Base-by-base conservation (phyloP, 2,797 vertebrate species). In the Lepilemur septentrionalis region DNA sequence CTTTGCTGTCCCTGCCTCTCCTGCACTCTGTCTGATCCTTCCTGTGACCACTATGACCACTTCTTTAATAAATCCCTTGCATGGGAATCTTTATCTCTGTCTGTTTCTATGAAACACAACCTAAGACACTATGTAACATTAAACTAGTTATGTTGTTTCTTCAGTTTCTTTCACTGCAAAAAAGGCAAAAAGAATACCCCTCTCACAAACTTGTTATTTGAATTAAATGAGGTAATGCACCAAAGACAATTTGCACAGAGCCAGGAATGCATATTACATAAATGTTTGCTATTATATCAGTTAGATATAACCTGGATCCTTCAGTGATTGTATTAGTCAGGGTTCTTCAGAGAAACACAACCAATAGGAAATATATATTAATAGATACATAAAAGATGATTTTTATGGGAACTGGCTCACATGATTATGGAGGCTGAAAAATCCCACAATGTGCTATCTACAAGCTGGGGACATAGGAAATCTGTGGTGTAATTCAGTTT, bases 361-460 rank as follows among this genome's bases (percentile, higher is more conserved):
- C 8, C 15, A 41, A 7, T 55, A 30, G 32, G 63, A 35, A 28
- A 70, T 41, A 59, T 28, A 12, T 28, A 41, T 14, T 57, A 57
- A 10, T 22, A 41, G 18, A 8, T 18, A 70, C 0, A 43, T 61
- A 32, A 22, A 10, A 78, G 17, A 5, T 22, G n/a, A 57, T 38
- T 69, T 38, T 17, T 78, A 32, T 17, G 17, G 50, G 17, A 76
- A 79, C 11, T 18, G 32, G 17, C 57, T 59, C 41, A 13, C 11
- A 14, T 30, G 7, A 10, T n/a, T 59, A 43, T 20, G 52, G 69
- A 57, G 30, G 25, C 69, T 43, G 7, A 73, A 35, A 87, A 72
- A 28, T 10, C 4, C 13, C 5, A 2, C 32, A 12, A 0, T 55
- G 1, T 18, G 25, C 13, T 48, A 20, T 35, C 18, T 80, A n/a